A percentile compares a stretch with the other conserved stretches of the same genome.
Evolutionary conservation across 1,140 invertebrate species (phyloP).

Genomic region (Micrasema minimum): DNA sequence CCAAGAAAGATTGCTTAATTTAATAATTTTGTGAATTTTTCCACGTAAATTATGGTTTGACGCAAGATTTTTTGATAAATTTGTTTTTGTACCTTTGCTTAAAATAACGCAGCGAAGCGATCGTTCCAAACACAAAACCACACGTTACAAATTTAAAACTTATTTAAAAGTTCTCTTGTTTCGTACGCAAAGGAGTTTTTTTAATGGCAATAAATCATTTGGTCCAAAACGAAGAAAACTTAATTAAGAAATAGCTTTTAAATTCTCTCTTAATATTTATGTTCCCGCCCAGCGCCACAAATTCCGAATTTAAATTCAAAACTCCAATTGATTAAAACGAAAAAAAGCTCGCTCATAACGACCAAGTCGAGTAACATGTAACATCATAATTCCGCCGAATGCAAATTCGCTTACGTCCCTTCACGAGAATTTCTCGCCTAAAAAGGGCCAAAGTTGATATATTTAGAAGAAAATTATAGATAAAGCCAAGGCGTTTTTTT

Average conservation of each 20-base stretch:
- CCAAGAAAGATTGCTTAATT: too few species aligned
- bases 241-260: constrained; percentile 15
- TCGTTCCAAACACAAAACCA: too few species aligned
- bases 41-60: too few species aligned
- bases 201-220: too few species aligned
- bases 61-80: too few species aligned
- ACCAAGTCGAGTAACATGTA: constrained; percentile 15
- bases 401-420: constrained; percentile 8
- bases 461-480: constrained; percentile 39
- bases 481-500: constrained; percentile 14
- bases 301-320: constrained; percentile 33
- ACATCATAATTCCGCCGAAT: constrained; percentile 37
- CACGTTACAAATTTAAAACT: too few species aligned
- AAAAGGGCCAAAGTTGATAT: constrained; percentile 13
- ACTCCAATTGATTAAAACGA: constrained; percentile 26
- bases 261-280: constrained; percentile 11
- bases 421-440: background rate
- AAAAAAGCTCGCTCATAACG: constrained; percentile 21
- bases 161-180: too few species aligned
- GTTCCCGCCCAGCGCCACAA: background rate
- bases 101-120: too few species aligned
- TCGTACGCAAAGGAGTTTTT: too few species aligned
- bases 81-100: too few species aligned
- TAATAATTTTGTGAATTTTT: too few species aligned
- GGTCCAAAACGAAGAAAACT: background rate